These are phyloP conservation scores for Itoplectis maculator DNA, from an alignment of 2,888 invertebrate genomes.

Conservation along the genomic window DNA sequence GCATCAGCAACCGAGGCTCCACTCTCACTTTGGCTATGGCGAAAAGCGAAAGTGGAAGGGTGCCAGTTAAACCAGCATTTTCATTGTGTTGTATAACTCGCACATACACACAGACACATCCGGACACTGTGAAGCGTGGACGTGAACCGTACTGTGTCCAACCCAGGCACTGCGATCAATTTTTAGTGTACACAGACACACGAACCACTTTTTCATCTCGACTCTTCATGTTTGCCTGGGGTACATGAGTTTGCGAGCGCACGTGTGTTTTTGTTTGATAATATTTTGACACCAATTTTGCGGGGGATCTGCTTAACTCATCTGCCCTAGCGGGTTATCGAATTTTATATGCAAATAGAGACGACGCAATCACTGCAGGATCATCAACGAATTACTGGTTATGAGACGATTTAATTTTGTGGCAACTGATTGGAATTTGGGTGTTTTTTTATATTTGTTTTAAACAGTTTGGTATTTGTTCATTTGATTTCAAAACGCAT, in stretches of 20 bases:
- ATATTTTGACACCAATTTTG: conserved; percentile 77
- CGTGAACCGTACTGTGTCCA: conserved; percentile 23
- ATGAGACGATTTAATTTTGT: not conserved
- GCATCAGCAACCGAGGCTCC: conserved; percentile 16
- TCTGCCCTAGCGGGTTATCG: conserved; percentile 48
- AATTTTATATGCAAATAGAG: conserved; percentile 40
- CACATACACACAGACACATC: conserved; percentile 32
- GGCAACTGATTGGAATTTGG: not conserved
- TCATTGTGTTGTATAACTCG: conserved; percentile 20
- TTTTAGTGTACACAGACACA: conserved; percentile 45
- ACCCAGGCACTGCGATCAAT: conserved; percentile 52
- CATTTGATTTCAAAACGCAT: not conserved
- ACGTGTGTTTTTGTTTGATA: conserved; percentile 71
- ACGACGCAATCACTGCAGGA: conserved; percentile 17
- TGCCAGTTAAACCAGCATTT: conserved; percentile 63
- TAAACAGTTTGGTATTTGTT: not conserved
- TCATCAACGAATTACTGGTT: not conserved
- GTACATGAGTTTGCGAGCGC: conserved; percentile 22
- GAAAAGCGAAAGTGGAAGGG: conserved; percentile 67
- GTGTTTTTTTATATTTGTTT: conserved; percentile 5
- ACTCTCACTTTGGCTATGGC: conserved; percentile 54
- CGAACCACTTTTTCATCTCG: conserved; percentile 13
- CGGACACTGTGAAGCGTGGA: conserved; percentile 9
- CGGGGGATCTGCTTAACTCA: conserved; percentile 62
- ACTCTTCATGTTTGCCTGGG: conserved; percentile 48